A percentile compares a stretch with the other conserved stretches of the same genome.
These are phyloP conservation scores for Synanthedon vespiformis DNA, from an alignment of 2,888 invertebrate genomes.

Conservation along the genomic window DNA sequence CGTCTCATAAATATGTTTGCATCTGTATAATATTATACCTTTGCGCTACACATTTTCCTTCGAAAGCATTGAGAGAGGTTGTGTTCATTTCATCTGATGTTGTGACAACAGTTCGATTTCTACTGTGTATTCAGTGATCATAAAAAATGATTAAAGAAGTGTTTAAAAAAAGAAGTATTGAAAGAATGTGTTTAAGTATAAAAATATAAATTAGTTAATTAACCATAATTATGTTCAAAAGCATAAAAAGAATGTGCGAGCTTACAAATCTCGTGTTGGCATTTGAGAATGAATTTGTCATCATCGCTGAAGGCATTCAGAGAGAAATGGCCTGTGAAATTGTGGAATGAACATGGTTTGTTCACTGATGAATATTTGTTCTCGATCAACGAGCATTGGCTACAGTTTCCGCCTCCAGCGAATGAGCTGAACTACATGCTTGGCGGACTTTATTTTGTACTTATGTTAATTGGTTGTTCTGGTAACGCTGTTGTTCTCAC, in stretches of 20 bases:
- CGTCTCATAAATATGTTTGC: neutral
- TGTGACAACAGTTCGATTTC: no score
- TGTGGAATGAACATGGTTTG: constrained; percentile 66
- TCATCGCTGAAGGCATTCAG: constrained; percentile 34
- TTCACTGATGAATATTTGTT: constrained; percentile 69
- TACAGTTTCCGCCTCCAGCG: constrained; percentile 74
- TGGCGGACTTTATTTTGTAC: constrained; percentile 71
- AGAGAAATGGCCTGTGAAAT: constrained; percentile 44
- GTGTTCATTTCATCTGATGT: constrained; percentile 22
- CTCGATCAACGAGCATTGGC: constrained; percentile 77
- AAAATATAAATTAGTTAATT: no score
- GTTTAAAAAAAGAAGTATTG: no score
- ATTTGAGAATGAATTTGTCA: neutral
- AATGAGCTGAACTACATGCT: constrained; percentile 69
- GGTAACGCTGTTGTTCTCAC: constrained; percentile 79
- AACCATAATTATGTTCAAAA: no score
- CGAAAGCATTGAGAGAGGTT: constrained; percentile 39
- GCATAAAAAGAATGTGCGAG: no score
- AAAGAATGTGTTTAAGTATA: no score
- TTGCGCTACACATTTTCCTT: constrained; percentile 36
- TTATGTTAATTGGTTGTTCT: constrained; percentile 73
- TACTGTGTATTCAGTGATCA: no score
- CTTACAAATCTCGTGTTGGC: no score
- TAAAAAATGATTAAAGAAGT: no score
- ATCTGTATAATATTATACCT: neutral